Evolutionary conservation across 2,797 vertebrate genomes (phyloP).

Genomic region (Leptodactylus fallax): DNA sequence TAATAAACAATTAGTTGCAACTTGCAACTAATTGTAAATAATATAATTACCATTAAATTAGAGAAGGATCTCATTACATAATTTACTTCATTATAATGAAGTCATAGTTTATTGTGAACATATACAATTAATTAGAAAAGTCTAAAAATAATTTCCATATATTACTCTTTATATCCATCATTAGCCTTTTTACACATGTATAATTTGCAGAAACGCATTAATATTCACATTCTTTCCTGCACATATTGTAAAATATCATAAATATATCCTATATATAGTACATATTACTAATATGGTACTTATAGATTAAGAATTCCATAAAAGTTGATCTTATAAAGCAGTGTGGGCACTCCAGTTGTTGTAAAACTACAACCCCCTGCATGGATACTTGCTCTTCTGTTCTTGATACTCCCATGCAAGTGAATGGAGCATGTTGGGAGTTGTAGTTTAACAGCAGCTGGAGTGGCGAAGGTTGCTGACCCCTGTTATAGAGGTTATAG

Average conservation of each 20-base stretch:
- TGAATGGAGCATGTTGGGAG: no score
- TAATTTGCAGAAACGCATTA: background rate
- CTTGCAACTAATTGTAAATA: slow-evolving; percentile 19
- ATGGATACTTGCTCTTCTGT: no score
- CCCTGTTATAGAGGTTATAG: no score
- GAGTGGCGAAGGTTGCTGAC: no score
- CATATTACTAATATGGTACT: background rate
- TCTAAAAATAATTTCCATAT: background rate
- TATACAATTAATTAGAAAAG: background rate
- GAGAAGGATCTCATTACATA: background rate
- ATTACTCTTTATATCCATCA: background rate
- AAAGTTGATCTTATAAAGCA: no score
- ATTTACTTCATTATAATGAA: slow-evolving; percentile 14
- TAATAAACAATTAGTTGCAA: slow-evolving; percentile 24
- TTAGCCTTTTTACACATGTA: background rate
- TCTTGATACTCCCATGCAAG: no score
- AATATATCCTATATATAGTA: background rate
- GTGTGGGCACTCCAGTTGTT: no score
- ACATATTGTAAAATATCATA: background rate
- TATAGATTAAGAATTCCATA: no score
- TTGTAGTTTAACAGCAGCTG: no score
- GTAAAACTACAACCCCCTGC: no score
- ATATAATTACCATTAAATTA: slow-evolving; percentile 26
- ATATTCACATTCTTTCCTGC: background rate
- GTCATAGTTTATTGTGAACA: background rate